phyloP scores from a whole-genome alignment of 2,113 vertebrate genomes.

The Lamprotornis superbus region DNA sequence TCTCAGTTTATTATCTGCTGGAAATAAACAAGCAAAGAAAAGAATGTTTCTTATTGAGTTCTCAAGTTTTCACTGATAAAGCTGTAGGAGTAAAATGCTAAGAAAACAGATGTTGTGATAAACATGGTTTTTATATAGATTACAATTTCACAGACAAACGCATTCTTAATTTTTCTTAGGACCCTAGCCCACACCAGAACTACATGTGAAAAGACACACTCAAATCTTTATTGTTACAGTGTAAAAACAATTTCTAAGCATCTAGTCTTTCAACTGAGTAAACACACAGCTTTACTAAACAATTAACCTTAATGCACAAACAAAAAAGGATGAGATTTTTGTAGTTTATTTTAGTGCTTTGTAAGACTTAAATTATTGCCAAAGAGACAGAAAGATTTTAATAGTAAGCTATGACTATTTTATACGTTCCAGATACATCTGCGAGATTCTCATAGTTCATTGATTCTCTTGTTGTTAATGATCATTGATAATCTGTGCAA shows the following conservation, averaged over 20 bases:
- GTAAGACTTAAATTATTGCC: neutral
- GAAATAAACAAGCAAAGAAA: neutral
- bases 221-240: neutral
- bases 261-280: neutral
- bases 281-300: neutral
- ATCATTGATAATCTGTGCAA: neutral
- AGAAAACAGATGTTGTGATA: neutral
- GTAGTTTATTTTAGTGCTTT: neutral
- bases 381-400: neutral
- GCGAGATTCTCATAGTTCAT: neutral
- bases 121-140: accelerated
- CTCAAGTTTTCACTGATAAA: neutral
- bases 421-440: neutral
- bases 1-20: neutral
- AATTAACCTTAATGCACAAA: neutral
- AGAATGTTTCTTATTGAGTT: neutral
- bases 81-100: neutral
- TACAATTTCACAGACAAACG: neutral
- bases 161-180: neutral
- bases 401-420: neutral
- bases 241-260: neutral
- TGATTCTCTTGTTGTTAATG: neutral
- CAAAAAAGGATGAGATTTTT: neutral
- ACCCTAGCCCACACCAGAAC: neutral
- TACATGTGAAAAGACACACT: neutral